phyloP scores from a whole-genome alignment of 2,797 vertebrate genomes.

The Gastrophryne carolinensis region DNA sequence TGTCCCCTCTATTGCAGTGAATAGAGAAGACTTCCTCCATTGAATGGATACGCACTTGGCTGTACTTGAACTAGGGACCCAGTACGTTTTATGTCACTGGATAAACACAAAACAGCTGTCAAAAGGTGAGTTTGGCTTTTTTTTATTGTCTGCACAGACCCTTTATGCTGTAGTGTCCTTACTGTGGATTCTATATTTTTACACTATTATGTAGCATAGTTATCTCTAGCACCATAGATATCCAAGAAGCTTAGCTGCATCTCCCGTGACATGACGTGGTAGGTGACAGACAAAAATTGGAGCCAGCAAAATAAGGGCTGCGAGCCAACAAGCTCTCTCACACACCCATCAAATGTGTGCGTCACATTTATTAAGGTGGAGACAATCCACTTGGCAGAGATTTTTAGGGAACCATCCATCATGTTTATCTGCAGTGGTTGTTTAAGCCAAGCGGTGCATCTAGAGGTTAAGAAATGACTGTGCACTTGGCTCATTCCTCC shows the following conservation, averaged over 20 bases:
- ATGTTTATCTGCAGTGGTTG: background rate
- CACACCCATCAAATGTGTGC: background rate
- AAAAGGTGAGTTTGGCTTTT: too few relatives aligned
- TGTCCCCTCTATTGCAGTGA: too few relatives aligned
- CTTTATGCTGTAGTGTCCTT: too few relatives aligned
- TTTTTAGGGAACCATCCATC: constrained; percentile 12
- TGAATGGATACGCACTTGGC: too few relatives aligned
- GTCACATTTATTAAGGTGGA: constrained; percentile 6
- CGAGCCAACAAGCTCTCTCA: constrained; percentile 13
- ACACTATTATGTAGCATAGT: too few relatives aligned
- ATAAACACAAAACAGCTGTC: too few relatives aligned
- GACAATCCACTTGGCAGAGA: background rate
- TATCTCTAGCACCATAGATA: background rate
- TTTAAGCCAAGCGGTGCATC: background rate
- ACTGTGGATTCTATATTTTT: too few relatives aligned
- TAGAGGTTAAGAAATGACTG: constrained; percentile 29
- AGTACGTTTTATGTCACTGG: too few relatives aligned
- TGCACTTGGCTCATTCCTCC: constrained; percentile 15
- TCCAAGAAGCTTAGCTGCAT: background rate
- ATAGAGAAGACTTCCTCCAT: too few relatives aligned
- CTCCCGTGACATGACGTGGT: background rate
- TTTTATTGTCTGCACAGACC: too few relatives aligned
- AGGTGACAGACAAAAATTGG: background rate
- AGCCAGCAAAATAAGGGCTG: background rate
- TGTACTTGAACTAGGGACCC: too few relatives aligned